Evolutionary conservation across 2,888 invertebrate genomes (phyloP), one percentile per base, ranked within the genome.

Genomic region (Cheilosia urbana): DNA sequence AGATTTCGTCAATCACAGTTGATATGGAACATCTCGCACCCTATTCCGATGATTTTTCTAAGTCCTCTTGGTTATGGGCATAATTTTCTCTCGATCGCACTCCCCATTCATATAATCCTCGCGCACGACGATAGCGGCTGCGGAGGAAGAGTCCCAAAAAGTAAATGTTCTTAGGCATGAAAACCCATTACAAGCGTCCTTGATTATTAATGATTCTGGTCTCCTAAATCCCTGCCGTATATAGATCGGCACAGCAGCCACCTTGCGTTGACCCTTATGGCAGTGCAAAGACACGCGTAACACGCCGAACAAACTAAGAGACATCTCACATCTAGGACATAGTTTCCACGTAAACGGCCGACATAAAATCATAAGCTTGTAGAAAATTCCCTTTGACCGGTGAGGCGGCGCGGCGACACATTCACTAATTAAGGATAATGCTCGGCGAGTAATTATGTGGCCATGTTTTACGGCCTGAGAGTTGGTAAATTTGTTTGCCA

Each of bases 181-280:
- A 82, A 82, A 82, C 71, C 71, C 60, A 77, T 82, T 73, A 82
- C 42, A 75, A 82, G 58, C 71, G 81, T 66, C 81, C 81, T 81
- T 81, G 81, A 82, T 82, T 71, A 76, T 82, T 58, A 71, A 65
- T 82, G 76, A 63, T 63, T 81, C 63, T 63, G 63, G 69, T 76
- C 60, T 58, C 34, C 58, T 75, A 73, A 75, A 69, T 68, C 62
- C 63, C 66, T 47, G 60, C 42, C 68, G n/a, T n/a, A 69, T 51
- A 69, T 55, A 77, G 40, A 53, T 6, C 30, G 30, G 30, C 21
- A 24, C 47, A 65, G 30, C 27, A 75, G 63, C 24, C 58, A 47
- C 53, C 69, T 75, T 79, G 49, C 65, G 65, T 47, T 75, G 75
- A 71, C 60, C 53, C 65, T 76, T 71, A 60, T 55, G 55, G 34